Percentiles rank a stretch among this genome's conserved stretches.
phyloP scores from a whole-genome alignment of 2,113 vertebrate species.

The Panthera uncia region DNA sequence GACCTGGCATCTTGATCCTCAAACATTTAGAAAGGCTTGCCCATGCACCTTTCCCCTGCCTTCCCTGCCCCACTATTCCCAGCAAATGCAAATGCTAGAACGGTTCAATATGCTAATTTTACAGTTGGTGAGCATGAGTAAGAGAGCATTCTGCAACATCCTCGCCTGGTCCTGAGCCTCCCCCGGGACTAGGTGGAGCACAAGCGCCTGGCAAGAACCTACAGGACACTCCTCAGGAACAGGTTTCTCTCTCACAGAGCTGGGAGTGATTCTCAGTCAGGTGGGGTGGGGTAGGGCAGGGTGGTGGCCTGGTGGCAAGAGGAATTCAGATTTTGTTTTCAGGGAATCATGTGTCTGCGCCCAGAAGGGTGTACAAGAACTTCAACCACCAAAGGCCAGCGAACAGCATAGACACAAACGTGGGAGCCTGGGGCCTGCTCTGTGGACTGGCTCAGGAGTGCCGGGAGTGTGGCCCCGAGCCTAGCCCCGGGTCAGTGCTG shows the following conservation, averaged over 20 bases:
- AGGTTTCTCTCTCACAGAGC: conserved; percentile 9
- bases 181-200: not conserved
- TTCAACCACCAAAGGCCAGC: not conserved
- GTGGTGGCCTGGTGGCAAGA: not conserved
- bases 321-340: not conserved
- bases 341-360: not conserved
- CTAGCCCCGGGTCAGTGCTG: not conserved
- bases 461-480: accelerated
- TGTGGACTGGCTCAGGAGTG: not conserved
- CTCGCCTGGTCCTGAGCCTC: not conserved
- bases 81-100: not conserved
- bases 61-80: not conserved
- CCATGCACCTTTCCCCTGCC: not conserved
- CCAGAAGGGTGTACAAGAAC: not conserved
- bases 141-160: not conserved
- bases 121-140: conserved; percentile 12
- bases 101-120: conserved; percentile 41
- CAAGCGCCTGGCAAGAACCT: not conserved
- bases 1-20: not conserved
- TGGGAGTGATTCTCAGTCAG: not conserved
- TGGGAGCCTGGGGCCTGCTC: not conserved
- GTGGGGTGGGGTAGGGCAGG: no score
- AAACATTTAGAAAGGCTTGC: not conserved
- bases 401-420: not conserved
- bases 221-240: not conserved